Conservation (phyloP, 92 coral and sea anemone species). For the Paragorgia papillata region DNA sequence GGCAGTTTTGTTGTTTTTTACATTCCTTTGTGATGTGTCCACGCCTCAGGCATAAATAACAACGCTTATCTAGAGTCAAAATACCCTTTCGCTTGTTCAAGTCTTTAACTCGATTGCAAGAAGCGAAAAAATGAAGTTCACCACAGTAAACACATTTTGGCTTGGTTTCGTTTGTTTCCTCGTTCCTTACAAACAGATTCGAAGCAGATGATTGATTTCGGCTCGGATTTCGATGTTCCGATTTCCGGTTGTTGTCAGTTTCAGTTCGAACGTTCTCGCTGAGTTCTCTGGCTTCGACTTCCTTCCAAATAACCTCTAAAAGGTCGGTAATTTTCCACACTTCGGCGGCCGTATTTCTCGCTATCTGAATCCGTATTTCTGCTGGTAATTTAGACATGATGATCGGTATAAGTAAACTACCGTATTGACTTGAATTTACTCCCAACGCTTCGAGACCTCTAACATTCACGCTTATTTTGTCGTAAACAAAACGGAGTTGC, state of each 20-base stretch:
- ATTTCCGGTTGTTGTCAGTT: no score
- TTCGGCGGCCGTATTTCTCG: background rate
- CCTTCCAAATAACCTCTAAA: background rate
- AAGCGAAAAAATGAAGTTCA: conserved; percentile 53
- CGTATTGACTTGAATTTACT: background rate
- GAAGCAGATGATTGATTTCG: no score
- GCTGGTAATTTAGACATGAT: background rate
- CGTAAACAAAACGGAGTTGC: background rate
- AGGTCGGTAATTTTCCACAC: background rate
- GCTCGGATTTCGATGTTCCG: no score
- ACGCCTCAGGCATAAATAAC: conserved; percentile 57
- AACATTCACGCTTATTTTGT: background rate
- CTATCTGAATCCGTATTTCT: background rate
- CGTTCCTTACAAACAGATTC: no score
- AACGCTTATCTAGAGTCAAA: conserved; percentile 42
- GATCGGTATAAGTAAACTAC: background rate
- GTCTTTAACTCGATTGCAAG: conserved; percentile 45
- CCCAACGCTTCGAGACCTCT: background rate
- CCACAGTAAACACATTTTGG: conserved; percentile 41
- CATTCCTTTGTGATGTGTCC: conserved; percentile 55
- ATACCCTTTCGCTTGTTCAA: conserved; percentile 46
- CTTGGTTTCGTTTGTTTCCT: background rate
- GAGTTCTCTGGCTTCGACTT: conserved; percentile 2
- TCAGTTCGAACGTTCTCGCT: background rate
- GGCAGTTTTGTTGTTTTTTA: conserved; percentile 52